Base-by-base conservation (phyloP, 2,113 vertebrate species). In the Columba livia region DNA sequence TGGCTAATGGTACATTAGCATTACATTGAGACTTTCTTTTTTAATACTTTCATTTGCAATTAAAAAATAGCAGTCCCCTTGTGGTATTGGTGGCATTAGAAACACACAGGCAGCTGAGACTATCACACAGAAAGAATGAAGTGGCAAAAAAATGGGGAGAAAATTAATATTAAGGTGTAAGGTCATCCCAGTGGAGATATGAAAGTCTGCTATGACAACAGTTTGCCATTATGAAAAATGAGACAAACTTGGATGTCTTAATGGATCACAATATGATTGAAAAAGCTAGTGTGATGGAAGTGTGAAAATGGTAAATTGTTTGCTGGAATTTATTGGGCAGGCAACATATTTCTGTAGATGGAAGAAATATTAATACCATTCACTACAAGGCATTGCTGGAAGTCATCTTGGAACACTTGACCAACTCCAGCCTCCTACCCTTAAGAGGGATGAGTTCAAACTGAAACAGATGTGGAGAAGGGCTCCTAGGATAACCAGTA, bases 111-210 rank as follows among this genome's bases (percentile, higher is more conserved):
- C 29, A 47, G 26, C 72, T 86, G 64, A 83, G n/a, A 83, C 40
- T 26, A 25, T 44, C 0, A 0, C 28, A 24, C 40, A 73, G 3
- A 3, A 79, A 0, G 0, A 90, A 66, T 4, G 4, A 47, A 24
- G 67, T 92, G 72, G 21, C 47, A 74, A 74, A 91, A 58, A 23
- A 50, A 54, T 3, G 23, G 13, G 69, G 64, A 91, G 60, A 71
- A 91, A 81, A 58, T 84, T 54, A 70, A 18, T 84, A 40, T 64
- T 32, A 14, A 20, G 6, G 24, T 48, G 24, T 36, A 34, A 86
- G 12, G 14, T 73, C 29, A 40, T 18, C 34, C 34, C 9, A 15
- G 62, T 32, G 15, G 23, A 64, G 48, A 42, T 14, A 42, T 0
- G 29, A 56, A 29, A 79, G n/a, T 69, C 58, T 83, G 12, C 79